Evolutionary conservation across 2,797 vertebrate genomes (phyloP), one percentile per base, ranked within the genome.

Genomic region (Muscicapa striata): DNA sequence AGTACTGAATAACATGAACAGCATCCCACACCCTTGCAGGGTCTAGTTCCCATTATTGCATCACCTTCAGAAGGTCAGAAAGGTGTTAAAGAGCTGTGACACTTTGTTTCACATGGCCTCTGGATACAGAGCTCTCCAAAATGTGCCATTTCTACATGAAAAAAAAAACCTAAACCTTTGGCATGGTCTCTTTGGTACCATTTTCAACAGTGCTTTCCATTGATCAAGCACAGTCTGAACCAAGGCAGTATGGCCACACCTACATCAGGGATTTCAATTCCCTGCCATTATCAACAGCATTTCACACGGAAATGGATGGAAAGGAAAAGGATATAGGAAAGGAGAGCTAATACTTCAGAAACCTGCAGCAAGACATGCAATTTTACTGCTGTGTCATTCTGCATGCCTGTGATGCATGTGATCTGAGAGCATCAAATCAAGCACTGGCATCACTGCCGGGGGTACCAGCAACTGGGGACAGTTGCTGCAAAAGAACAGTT

Each of bases 361-460:
- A 76, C 10, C 23, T 82, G 55, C 62, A 64, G 51, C 10, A 72
- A 73, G 59, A 73, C 5, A 4, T 2, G 21, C 26, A 17, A 0
- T 45, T 76, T 52, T 15, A 68, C 11, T 3, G 2, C 19, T 5
- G 3, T 2, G 1, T 7, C 41, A 45, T 27, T 69, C 59, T 15
- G n/a, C 43, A 5, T 7, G 24, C 11, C 27, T 16, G 11, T 13
- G 17, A 61, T 76, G 20, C 0, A 0, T 0, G 5, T 0, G 3
- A 19, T 5, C 51, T 29, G 0, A 59, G n/a, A 18, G 32, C 34
- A 11, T 36, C 57, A 22, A 52, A 11, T 36, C 57, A 22, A 52
- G 45, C 52, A 13, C 5, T 7, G 57, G 62, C 58, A 41, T 16
- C 5, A 1, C 58, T 30, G 41, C 64, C n/a, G 32, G 11, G 45